phyloP scores from a whole-genome alignment of 1,140 invertebrate genomes.

The Hylaeus anthracinus region DNA sequence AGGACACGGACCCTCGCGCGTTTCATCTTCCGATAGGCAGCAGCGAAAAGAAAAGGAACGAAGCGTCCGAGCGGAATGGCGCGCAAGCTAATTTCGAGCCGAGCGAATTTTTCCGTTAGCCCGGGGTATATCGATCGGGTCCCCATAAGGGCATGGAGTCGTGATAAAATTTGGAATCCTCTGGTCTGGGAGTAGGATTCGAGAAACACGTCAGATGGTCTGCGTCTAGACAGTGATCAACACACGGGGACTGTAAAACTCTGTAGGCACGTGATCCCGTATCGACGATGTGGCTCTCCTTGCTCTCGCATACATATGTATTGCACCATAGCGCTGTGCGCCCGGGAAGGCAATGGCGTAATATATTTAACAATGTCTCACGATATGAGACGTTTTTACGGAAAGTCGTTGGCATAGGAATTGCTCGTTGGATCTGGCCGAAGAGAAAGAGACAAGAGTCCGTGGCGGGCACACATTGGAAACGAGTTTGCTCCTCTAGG shows the following conservation, averaged over 20 bases:
- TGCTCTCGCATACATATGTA: constrained; percentile 59
- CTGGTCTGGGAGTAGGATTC: neutral
- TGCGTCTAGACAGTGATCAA: constrained; percentile 63
- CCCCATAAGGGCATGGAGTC: constrained; percentile 10
- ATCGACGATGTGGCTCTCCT: constrained; percentile 36
- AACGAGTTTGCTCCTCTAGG: constrained; percentile 64
- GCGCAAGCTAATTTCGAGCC: constrained; percentile 7
- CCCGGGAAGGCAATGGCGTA: constrained; percentile 56
- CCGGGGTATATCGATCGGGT: neutral
- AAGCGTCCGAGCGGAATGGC: neutral
- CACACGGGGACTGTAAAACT: constrained; percentile 55
- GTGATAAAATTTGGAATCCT: constrained; percentile 19
- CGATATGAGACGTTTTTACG: constrained; percentile 72
- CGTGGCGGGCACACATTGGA: constrained; percentile 62
- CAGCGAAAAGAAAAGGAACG: neutral
- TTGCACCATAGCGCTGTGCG: constrained; percentile 39
- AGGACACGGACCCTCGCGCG: too few species aligned
- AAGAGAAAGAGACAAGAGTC: neutral
- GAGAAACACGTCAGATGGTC: neutral
- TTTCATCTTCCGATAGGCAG: too few species aligned
- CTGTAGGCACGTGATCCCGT: constrained; percentile 59
- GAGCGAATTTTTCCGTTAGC: neutral
- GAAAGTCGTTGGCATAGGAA: constrained; percentile 78
- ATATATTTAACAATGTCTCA: constrained; percentile 74
- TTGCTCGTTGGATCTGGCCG: constrained; percentile 66